Evolutionary conservation across 2,888 invertebrate genomes (phyloP), one percentile per base, ranked within the genome.

Genomic region (Apamea epomidion): DNA sequence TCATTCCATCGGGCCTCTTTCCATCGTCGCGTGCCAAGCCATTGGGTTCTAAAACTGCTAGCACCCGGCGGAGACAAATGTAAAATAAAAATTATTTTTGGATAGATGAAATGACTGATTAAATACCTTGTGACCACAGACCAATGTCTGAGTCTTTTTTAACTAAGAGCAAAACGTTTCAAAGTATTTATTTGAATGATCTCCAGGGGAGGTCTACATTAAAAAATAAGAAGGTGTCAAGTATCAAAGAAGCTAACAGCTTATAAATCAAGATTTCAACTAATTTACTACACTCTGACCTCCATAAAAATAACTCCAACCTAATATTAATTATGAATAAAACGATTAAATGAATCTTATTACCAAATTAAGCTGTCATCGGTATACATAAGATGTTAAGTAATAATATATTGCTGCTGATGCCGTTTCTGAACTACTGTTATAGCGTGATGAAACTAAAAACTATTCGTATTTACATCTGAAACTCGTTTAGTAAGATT

Each of bases 381-480:
- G 12, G 21, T 12, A 29, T 25, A 73, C 6, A 16, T 70, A 18
- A 29, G 65, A 45, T 51, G n/a, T 60, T 77, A 16, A 16, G 42
- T 78, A 65, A 78, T 74, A 76, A 80, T 75, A 78, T 87, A 76
- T 75, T 73, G 12, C 54, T 78, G 80, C 67, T 62, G 58, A 76
- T 78, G 64, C 67, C 67, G 64, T 77, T 71, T 70, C 64, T n/a
- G 69, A 78, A 84, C 60, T 75, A 80, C 83, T 78, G 68, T 83
- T 69, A 71, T 86, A 70, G 76, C 87, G 81, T 87, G 80, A 80
- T 87, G 76, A 42, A 80, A 88, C 80, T 85, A 81, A 80, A 78
- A 90, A 90, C 86, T 89, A 90, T 89, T 74, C 75, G 64, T 73
- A 89, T 90, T 88, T 81, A 83, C 87, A 90, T 90, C 78, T 82